Conservation (phyloP, 2,888 invertebrate species). For the Caradrina kadenii region DNA sequence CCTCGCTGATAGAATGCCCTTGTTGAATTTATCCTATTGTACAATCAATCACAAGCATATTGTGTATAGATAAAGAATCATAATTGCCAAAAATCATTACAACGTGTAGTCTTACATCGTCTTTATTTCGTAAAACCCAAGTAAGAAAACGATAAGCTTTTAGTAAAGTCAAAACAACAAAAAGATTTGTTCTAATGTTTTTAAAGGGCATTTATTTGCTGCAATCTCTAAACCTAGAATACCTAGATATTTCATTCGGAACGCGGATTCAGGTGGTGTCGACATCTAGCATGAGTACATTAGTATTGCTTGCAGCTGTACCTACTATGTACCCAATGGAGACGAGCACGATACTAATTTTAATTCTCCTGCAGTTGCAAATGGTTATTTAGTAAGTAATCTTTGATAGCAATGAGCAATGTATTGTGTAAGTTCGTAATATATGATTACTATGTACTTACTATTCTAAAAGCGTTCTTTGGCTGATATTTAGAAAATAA, state of each 20-base stretch:
- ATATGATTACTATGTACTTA: constrained; percentile 7
- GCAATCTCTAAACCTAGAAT: constrained; percentile 49
- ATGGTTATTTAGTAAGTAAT: constrained; percentile 39
- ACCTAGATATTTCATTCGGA: constrained; percentile 46
- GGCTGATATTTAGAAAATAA: not conserved
- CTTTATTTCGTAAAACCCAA: not conserved
- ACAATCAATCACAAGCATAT: too few species aligned
- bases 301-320: constrained; percentile 46
- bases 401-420: constrained; percentile 28
- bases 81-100: too few species aligned
- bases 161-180: constrained; percentile 1
- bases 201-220: constrained; percentile 44
- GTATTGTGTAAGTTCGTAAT: constrained; percentile 29
- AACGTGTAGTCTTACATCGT: not conserved
- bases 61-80: too few species aligned
- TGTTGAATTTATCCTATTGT: too few species aligned
- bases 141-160: not conserved
- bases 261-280: constrained; percentile 37
- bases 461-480: not conserved
- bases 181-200: constrained; percentile 18
- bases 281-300: constrained; percentile 40
- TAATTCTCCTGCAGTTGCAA: constrained; percentile 43
- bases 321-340: constrained; percentile 28
- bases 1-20: too few species aligned
- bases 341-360: constrained; percentile 46